phyloP scores from a whole-genome alignment of 2,113 vertebrate genomes.

The Tragulus kanchil region DNA sequence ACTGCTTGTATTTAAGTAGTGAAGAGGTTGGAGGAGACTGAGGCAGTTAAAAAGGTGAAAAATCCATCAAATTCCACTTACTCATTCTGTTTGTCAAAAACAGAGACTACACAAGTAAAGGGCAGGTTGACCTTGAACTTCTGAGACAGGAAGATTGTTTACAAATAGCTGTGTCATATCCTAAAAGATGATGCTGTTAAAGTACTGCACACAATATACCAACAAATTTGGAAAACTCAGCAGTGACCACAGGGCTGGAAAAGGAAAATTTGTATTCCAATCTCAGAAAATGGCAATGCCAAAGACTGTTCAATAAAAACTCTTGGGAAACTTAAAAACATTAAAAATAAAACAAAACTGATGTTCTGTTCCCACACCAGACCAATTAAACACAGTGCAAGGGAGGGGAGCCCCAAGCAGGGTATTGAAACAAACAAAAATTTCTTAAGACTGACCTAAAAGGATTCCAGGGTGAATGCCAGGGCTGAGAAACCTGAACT shows the following conservation, averaged over 20 bases:
- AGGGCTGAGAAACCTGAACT: not conserved
- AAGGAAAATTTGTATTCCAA: too few relatives aligned
- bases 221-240: too few relatives aligned
- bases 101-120: not conserved
- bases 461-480: not conserved
- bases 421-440: not conserved
- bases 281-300: too few relatives aligned
- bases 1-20: not conserved
- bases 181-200: too few relatives aligned
- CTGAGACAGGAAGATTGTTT: not conserved
- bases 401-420: not conserved
- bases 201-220: too few relatives aligned
- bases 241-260: too few relatives aligned
- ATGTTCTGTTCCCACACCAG: not conserved
- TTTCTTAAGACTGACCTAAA: not conserved
- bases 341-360: not conserved
- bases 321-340: not conserved
- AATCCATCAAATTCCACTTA: not conserved
- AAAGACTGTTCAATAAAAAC: not conserved
- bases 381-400: not conserved
- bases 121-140: not conserved
- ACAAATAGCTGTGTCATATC: not conserved
- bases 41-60: slow-evolving; percentile 14
- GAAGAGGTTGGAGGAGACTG: not conserved
- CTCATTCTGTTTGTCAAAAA: slow-evolving; percentile 23